Evolutionary conservation across 2,797 vertebrate species (phyloP).

Genomic region (Phataginus tricuspis): DNA sequence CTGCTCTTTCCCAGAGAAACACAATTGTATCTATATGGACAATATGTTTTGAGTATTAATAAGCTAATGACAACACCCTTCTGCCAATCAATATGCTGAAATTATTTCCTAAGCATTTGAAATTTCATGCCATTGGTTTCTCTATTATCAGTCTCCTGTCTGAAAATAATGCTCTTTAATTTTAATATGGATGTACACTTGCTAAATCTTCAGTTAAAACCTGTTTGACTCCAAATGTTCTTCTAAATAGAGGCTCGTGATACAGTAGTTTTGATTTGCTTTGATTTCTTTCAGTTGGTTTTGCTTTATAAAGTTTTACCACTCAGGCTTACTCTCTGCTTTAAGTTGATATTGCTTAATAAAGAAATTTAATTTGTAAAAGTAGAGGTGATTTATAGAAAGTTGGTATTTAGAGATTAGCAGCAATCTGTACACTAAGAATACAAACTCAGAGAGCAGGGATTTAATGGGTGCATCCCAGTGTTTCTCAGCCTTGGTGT

Average conservation of each 20-base stretch:
- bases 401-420: not conserved
- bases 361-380: not conserved
- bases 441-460: not conserved
- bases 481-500: not conserved
- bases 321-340: not conserved
- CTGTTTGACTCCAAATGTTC: not conserved
- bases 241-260: not conserved
- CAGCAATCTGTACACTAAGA: not conserved
- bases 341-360: slow-evolving; percentile 33
- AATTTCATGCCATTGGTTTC: not conserved
- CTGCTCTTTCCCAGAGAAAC: not conserved
- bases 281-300: slow-evolving; percentile 22
- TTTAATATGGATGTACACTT: slow-evolving; percentile 1
- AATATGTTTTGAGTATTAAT: not conserved
- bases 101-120: not conserved
- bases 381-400: not conserved
- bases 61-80: not conserved
- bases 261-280: slow-evolving; percentile 32
- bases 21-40: not conserved
- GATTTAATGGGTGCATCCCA: not conserved
- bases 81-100: not conserved
- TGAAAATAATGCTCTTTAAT: not conserved
- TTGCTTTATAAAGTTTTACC: not conserved
- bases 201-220: slow-evolving; percentile 14
- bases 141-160: not conserved